Evolutionary conservation across 2,113 vertebrate genomes (phyloP), one percentile per base, ranked within the genome.

Genomic region (Herpailurus yagouaroundi): DNA sequence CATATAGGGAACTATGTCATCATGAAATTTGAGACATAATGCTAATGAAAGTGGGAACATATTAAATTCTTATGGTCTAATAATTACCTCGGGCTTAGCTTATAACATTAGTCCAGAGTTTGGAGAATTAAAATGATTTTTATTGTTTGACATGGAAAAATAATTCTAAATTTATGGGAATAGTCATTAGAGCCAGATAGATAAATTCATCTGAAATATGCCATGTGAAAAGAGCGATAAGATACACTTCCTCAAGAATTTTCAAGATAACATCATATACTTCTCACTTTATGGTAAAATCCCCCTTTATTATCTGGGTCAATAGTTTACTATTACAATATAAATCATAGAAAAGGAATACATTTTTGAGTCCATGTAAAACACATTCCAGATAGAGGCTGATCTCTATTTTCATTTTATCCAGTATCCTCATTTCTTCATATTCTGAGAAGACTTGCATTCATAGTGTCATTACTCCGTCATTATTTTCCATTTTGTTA

Each of bases 71-170:
- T 77, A n/a, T 50, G 45, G 29, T 55, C 11, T 29, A 68, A 79
- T 66, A 19, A 68, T 91, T 41, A 63, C 71, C 31, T 91, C 89
- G 83, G 31, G 12, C 0, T 93, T 79, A 82, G 14, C 2, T 66
- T 92, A 52, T 4, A 89, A n/a, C 5, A 52, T 31, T 80, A 68
- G 29, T 23, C 90, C 16, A 64, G 57, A 95, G 57, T 89, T 93
- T 79, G 18, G 38, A 89, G 36, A 95, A 45, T 76, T 86, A 91
- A 94, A 91, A 77, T 87, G 81, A 92, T 79, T 95, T 93, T 48
- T 13, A 74, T 74, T 94, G 25, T 84, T 84, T 88, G n/a, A 74
- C 9, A 33, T 96, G 81, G 9, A 63, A 93, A 92, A 84, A 81
- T 73, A 79, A 63, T 63, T 68, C 5, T 60, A 86, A 95, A 74